Evolutionary conservation across 1,140 invertebrate species (phyloP).

Genomic region (Macrocentrus cingulum): DNA sequence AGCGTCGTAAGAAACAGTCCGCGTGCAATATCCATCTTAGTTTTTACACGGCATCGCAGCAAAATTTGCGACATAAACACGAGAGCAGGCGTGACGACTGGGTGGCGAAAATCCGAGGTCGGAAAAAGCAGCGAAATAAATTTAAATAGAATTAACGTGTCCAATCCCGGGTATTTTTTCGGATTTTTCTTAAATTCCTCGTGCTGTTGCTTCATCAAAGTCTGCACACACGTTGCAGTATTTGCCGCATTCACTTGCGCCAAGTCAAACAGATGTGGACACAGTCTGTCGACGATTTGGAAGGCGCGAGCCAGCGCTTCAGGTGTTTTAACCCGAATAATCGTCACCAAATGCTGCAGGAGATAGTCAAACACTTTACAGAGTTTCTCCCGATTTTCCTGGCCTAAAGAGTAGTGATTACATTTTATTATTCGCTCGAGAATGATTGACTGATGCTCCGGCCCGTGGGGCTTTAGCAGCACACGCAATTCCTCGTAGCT

Average conservation of each 20-base stretch:
- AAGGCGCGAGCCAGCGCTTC: slow-evolving; percentile 62
- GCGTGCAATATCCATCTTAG: slow-evolving; percentile 68
- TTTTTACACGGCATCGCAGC: slow-evolving; percentile 63
- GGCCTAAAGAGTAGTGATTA: slow-evolving; percentile 76
- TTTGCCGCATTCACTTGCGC: slow-evolving; percentile 69
- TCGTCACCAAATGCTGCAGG: slow-evolving; percentile 74
- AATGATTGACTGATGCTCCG: slow-evolving; percentile 68
- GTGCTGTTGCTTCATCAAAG: slow-evolving; percentile 76
- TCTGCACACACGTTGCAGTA: slow-evolving; percentile 66
- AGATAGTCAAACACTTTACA: slow-evolving; percentile 72
- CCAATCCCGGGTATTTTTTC: slow-evolving; percentile 69
- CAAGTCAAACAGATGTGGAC: slow-evolving; percentile 73
- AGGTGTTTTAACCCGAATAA: slow-evolving; percentile 58
- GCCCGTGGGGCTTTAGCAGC: slow-evolving; percentile 64
- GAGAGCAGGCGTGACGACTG: slow-evolving; percentile 79
- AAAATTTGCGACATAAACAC: slow-evolving; percentile 84
- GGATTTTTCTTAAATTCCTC: slow-evolving; percentile 64
- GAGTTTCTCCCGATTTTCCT: slow-evolving; percentile 76
- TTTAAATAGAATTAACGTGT: slow-evolving; percentile 80
- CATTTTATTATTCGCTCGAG: slow-evolving; percentile 83
- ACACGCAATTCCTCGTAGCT: slow-evolving; percentile 69
- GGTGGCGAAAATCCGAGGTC: slow-evolving; percentile 86
- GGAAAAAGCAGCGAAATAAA: slow-evolving; percentile 77
- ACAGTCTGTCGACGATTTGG: slow-evolving; percentile 64
- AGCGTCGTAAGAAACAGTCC: slow-evolving; percentile 78